Conservation (phyloP, 1,140 invertebrate species). For the Ptiloglossa arizonensis region DNA sequence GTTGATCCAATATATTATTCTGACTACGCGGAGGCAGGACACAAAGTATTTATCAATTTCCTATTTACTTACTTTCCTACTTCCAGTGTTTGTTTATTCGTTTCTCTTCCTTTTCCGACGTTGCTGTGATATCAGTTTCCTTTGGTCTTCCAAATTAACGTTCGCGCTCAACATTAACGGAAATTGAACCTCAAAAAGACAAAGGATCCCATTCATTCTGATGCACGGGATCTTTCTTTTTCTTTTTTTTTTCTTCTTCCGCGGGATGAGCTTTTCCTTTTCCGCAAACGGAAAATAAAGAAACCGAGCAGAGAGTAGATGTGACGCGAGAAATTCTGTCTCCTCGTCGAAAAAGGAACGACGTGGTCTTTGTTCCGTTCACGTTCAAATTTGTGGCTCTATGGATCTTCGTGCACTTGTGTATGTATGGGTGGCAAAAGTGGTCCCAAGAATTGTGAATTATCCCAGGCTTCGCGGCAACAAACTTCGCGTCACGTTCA, state of each 20-base stretch:
- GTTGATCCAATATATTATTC: not conserved
- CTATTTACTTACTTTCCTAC: not conserved
- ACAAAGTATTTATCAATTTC: not conserved
- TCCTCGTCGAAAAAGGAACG: not conserved
- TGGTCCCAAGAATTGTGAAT: conserved; percentile 23
- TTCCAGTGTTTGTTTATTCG: not conserved
- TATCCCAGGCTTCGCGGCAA: conserved; percentile 7
- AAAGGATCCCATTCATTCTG: not conserved
- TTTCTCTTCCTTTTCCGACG: not conserved
- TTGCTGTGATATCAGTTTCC: not conserved
- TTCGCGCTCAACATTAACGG: conserved; percentile 4
- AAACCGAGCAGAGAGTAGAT: too few relatives aligned
- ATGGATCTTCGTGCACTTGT: conserved; percentile 7
- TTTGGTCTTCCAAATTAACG: conserved; percentile 13
- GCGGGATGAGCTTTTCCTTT: not conserved
- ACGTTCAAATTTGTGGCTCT: conserved; percentile 8
- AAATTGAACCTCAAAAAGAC: not conserved
- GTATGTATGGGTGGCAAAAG: not conserved
- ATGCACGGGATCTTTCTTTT: too few relatives aligned
- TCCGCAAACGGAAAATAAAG: not conserved
- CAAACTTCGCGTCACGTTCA: conserved; percentile 32
- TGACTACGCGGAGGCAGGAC: not conserved
- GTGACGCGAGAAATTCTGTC: not conserved
- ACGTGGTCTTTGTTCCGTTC: not conserved
- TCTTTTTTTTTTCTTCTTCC: not conserved